Evolutionary conservation across 1,140 invertebrate genomes (phyloP).

Genomic region (Diabrotica virgifera): DNA sequence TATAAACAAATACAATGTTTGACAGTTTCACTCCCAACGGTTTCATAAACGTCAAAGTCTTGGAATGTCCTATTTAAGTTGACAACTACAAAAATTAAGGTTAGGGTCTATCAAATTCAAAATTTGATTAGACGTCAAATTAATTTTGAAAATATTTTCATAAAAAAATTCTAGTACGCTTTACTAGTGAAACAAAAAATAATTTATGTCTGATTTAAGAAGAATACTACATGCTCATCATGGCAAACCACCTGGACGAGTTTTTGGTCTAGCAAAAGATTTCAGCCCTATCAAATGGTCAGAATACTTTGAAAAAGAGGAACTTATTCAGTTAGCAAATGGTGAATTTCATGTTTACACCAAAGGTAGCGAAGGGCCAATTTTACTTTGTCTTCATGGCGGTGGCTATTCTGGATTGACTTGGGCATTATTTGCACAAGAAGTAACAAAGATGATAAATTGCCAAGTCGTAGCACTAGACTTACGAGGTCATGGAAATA

Average conservation of each 20-base stretch:
- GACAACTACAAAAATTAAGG: too few species aligned
- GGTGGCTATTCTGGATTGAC: constrained; percentile 92
- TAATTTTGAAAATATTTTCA: too few species aligned
- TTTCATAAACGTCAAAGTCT: too few species aligned
- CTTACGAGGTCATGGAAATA: constrained; percentile 90
- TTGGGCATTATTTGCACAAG: constrained; percentile 84
- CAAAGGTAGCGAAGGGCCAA: constrained; percentile 64
- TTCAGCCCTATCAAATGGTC: constrained; percentile 81
- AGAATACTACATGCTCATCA: constrained; percentile 23
- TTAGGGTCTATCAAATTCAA: too few species aligned
- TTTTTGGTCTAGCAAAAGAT: constrained; percentile 51
- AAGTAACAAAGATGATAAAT: constrained; percentile 73
- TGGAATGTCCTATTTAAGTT: too few species aligned
- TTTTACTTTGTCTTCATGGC: constrained; percentile 88
- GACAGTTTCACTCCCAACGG: too few species aligned
- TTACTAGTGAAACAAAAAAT: background rate
- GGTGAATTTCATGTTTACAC: constrained; percentile 79
- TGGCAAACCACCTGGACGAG: constrained; percentile 18
- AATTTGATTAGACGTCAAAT: too few species aligned
- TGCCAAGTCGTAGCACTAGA: constrained; percentile 89
- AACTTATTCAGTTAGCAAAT: constrained; percentile 65
- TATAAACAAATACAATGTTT: too few species aligned
- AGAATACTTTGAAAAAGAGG: constrained; percentile 73
- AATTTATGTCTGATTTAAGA: constrained; percentile 29
- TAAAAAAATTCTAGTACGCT: too few species aligned